Base-by-base conservation (phyloP, 30 jellyfish, hydroid and myxozoan species). In the Pelagia noctiluca region DNA sequence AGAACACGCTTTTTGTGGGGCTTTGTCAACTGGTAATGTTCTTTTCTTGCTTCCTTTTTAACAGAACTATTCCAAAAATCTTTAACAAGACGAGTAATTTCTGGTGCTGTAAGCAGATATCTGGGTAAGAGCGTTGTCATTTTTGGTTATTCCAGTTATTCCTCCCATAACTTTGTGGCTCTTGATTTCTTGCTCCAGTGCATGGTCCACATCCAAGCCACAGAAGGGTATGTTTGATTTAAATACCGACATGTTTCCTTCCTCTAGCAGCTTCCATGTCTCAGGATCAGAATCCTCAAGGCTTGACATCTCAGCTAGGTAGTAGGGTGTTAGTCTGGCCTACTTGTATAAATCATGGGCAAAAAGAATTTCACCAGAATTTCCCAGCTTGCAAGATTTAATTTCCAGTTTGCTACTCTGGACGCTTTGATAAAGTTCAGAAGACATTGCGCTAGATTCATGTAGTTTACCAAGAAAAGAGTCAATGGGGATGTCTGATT, bases 71-170 rank as follows among this genome's bases (percentile, higher is more conserved):
- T 74, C 54, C 52, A 49, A 52, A 49, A 47, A 31, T 48, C 86
- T 74, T 74, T 74, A 49, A 29, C 86, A 21, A 49, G 60, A 74
- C 75, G 75, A 74, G 86, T 48, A 22, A 74, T 52, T 52, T 52
- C 86, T 74, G 75, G 75, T 60, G 61, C 86, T 74, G 86, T 74
- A 28, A 74, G 86, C 86, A 46, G 86, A 74, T 74, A 74, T 49
- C 84, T 72, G 1, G n/a, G 84, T 72, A 19, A 48, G 72, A n/a
- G 84, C 71, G 38, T 37, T 38, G 71, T 47, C 71, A 72, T 72
- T 72, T 46, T 72, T 71, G 71, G 71, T 72, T 36, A 48, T 72
- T 37, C 84, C 72, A 48, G 71, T 72, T 72, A 72, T 72, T 48
- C 70, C 84, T 37, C 84, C 84, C 71, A 72, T 72, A 72, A 72